Conservation (phyloP, 2,888 invertebrate species). For the Agrochola circellaris region DNA sequence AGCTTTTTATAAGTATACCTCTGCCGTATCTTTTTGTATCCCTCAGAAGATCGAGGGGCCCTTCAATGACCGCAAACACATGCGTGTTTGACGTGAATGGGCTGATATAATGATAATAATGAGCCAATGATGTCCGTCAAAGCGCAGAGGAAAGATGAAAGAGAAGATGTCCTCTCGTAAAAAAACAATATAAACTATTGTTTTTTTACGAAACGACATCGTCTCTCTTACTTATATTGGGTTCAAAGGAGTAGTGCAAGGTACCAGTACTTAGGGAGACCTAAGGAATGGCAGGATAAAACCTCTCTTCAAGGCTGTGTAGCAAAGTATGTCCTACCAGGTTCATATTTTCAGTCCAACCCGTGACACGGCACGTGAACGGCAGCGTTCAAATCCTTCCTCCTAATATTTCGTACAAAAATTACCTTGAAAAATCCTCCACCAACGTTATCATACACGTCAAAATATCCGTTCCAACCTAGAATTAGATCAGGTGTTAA, state of each 20-base stretch:
- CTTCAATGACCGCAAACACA: neutral
- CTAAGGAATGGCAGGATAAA: neutral
- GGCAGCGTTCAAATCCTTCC: neutral
- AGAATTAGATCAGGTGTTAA: conserved; percentile 60
- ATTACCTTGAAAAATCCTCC: neutral
- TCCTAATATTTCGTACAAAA: neutral
- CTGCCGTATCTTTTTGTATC: neutral
- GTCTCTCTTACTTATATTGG: no score
- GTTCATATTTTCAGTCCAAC: neutral
- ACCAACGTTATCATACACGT: neutral
- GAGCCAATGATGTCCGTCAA: neutral
- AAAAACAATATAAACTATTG: no score
- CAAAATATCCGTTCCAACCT: conserved; percentile 46
- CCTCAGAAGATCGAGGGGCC: neutral
- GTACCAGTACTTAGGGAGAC: no score
- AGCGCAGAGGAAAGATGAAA: neutral
- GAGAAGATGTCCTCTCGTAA: no score
- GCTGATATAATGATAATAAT: neutral
- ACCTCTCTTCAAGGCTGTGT: neutral
- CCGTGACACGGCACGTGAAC: no score
- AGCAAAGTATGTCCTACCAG: neutral
- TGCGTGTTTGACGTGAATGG: neutral
- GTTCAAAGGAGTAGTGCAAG: no score
- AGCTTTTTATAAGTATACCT: neutral
- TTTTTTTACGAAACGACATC: no score